Evolutionary conservation across 2,888 invertebrate species (phyloP).

Genomic region (Drosophila aldrichi): DNA sequence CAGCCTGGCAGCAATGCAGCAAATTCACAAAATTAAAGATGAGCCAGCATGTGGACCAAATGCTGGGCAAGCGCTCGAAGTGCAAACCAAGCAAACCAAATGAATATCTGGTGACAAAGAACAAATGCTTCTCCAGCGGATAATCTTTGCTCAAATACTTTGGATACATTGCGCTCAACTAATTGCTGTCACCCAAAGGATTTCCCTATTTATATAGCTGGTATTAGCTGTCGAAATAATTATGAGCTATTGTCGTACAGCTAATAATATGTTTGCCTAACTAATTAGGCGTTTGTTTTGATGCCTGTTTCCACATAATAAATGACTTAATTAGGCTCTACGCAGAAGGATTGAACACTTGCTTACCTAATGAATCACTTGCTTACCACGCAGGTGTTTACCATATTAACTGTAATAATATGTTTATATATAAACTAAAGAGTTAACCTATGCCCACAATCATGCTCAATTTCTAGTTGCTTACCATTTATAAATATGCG

Average conservation of each 20-base stretch:
- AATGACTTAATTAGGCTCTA: conserved; percentile 40
- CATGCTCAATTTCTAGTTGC: not conserved
- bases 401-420: not conserved
- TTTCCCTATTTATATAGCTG: conserved; percentile 36
- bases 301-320: conserved; percentile 33
- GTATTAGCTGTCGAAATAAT: conserved; percentile 14
- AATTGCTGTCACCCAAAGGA: not conserved
- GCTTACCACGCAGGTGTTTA: not conserved
- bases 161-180: conserved; percentile 57
- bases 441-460: not conserved
- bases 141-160: conserved; percentile 47
- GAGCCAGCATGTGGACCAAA: conserved; percentile 43
- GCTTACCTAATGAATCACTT: conserved; percentile 14
- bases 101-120: conserved; percentile 61
- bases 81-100: conserved; percentile 53
- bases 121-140: conserved; percentile 64
- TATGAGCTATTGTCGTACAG: not conserved
- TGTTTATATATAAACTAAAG: not conserved
- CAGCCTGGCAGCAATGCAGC: conserved; percentile 72
- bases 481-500: too few species aligned
- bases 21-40: conserved; percentile 62
- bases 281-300: conserved; percentile 42
- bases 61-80: conserved; percentile 38
- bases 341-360: conserved; percentile 28
- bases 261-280: conserved; percentile 53